phyloP scores from a whole-genome alignment of 2,888 invertebrate species.

The Cinara cedri region DNA sequence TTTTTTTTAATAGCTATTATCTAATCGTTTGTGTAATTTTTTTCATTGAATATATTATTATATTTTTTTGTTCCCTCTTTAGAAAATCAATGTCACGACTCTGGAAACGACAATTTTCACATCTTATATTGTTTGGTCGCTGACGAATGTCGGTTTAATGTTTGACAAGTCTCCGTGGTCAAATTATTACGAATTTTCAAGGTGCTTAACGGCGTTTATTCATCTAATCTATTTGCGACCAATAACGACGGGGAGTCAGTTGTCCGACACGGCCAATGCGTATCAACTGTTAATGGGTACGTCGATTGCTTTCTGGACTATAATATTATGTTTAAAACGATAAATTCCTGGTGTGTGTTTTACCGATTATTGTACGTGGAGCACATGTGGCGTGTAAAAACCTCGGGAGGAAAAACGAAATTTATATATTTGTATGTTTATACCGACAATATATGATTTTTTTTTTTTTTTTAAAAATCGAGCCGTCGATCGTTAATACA shows the following conservation, averaged over 20 bases:
- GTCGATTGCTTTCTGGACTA: conserved; percentile 14
- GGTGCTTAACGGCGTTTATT: conserved; percentile 68
- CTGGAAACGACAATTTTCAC: conserved; percentile 64
- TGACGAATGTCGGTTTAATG: conserved; percentile 74
- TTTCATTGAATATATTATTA: no score
- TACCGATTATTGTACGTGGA: background rate
- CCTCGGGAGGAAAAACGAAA: background rate
- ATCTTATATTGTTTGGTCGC: conserved; percentile 70
- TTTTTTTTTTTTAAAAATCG: no score
- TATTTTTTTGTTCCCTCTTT: background rate
- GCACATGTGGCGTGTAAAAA: background rate
- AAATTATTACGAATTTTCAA: conserved; percentile 69
- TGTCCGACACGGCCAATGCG: background rate
- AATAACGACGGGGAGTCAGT: background rate
- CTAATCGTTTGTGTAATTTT: no score
- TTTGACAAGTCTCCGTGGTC: conserved; percentile 73
- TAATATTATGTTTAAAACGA: background rate
- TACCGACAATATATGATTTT: no score
- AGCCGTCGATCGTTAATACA: no score
- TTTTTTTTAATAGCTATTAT: no score
- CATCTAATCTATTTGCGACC: conserved; percentile 33
- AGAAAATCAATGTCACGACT: conserved; percentile 65
- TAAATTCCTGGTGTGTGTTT: no score
- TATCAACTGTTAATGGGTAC: conserved; percentile 28
- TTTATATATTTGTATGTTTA: no score